Evolutionary conservation across 2,797 vertebrate genomes (phyloP), one percentile per base, ranked within the genome.

Genomic region (Phoebastria nigripes): DNA sequence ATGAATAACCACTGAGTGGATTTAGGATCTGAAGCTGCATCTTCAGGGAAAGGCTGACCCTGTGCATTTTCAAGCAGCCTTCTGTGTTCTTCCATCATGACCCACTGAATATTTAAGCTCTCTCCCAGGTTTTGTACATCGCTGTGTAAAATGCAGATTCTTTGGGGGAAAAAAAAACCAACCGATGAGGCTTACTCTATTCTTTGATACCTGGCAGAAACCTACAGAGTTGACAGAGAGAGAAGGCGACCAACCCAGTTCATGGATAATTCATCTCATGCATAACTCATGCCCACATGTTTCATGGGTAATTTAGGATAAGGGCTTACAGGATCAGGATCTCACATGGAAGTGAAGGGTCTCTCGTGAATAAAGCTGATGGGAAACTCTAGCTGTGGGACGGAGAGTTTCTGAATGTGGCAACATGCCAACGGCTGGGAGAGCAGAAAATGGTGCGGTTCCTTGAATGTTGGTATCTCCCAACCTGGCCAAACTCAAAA

Each of bases 241-340:
- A 76, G 81, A 87, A 84, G 89, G 59, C 66, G 4, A 95, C 94
- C 94, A 82, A 80, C 59, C 67, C 11, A 5, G 37, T 35, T 94
- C 89, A 96, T 96, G 91, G 95, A 93, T 96, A 96, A 96, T 97
- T 96, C 94, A 97, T 95, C 87, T 96, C 91, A 97, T 97, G 87
- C 94, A 97, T 97, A 87, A 96, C 92, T 96, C 94, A 96, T 93
- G 74, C 22, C 71, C 89, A 69, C 71, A 82, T 42, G 35, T 94
- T 95, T 97, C 94, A 94, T 97, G 95, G 96, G 96, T 97, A 96
- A 96, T 96, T 97, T 95, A 97, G 92, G 80, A 29, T 89, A 20
- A 96, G 87, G 94, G 65, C 74, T 93, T 92, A 86, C 71, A 93
- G 82, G 95, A 91, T 96, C 89, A 92, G 91, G 89, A 91, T 95